Evolutionary conservation across 1,140 invertebrate genomes (phyloP), one percentile per base, ranked within the genome.

Genomic region (Diachasmimorpha longicaudata): DNA sequence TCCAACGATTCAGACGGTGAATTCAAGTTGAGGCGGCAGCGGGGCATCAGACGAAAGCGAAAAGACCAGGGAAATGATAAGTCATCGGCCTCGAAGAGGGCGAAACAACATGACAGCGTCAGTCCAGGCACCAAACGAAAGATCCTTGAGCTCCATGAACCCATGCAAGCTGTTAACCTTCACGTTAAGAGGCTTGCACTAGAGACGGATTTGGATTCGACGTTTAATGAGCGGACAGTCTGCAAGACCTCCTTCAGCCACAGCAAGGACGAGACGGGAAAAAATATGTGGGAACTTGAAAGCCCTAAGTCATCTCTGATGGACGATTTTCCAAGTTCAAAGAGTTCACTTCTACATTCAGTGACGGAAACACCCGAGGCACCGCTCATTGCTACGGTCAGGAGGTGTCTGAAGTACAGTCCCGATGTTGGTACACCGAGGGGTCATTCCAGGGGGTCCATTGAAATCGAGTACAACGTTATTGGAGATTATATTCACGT

Each of bases 321-420:
- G 25, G 88, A 89, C 42, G 87, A 87, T 42, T 82, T 87, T 73
- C 84, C 84, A 4, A 88, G 83, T 21, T 85, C 85, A 4, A 87
- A 87, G 39, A 76, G 68, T n/a, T 88, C 87, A 11, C 86, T 87
- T 69, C 52, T 82, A n/a, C 84, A 83, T 66, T 86, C 85, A 4
- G 76, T 83, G 2, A 82, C 77, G 8, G 82, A 84, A 37, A 89
- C 87, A 0, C 87, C 87, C 0, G 88, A 89, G 36, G 83, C 87
- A 0, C 88, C 88, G 0, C 72, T 89, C 16, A 83, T 89, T 1
- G 87, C 87, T 0, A 89, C 88, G 16, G 88, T 89, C 21, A 81
- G 88, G 48, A 83, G 88, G 23, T 89, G 88, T 55, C 77, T 89
- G n/a, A 88, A 88, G 66, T 89, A 87, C 42, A 89, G 88, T 75